Base-by-base conservation (phyloP, 2,888 invertebrate genomes). In the Metacarcinus magister region DNA sequence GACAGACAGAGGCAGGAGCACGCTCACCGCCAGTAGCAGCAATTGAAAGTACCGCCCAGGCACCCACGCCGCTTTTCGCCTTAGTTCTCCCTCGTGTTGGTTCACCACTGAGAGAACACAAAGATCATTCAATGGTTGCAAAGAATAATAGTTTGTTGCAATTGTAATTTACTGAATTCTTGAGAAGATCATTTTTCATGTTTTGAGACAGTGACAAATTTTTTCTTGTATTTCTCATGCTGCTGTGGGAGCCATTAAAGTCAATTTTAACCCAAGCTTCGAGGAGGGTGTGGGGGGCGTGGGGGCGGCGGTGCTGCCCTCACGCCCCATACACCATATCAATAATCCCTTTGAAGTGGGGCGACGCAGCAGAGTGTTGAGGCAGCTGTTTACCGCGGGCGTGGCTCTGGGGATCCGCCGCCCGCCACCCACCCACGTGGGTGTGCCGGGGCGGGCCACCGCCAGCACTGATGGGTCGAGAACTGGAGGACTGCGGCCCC, bases 311-410 rank as follows among this genome's bases (percentile, higher is more conserved):
- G 93, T 32, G 54, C 60, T 28, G 48, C 54, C 92, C 54, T 32
- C 92, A 54, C 54, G 44, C 92, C 48, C 54, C 39, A 60, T 28
- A 67, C 60, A 67, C 75, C 43, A 39, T 75, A n/a, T 91, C 96
- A 96, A 96, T 96, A 96, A 94, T 93, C 96, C 96, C 95, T 96
- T 96, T 96, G 96, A 96, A 96, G 95, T 96, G 95, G 90, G 92
- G 95, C 96, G 95, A n/a, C 95, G 93, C 94, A 92, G 93, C 92
- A 54, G 94, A 89, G 96, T 96, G 96, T 96, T 96, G 96, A 96
- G 48, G 89, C 91, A 95, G 95, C 93, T 43, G 95, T 93, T 95
- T 48, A 93, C 90, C 87, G 89, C 75, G 93, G 95, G 93, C 93
- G 92, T 90, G 54, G 93, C 44, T 48, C 60, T 48, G 95, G 93